Evolutionary conservation across 2,797 vertebrate genomes (phyloP), one percentile per base, ranked within the genome.

Genomic region (Knipowitschia caucasica): DNA sequence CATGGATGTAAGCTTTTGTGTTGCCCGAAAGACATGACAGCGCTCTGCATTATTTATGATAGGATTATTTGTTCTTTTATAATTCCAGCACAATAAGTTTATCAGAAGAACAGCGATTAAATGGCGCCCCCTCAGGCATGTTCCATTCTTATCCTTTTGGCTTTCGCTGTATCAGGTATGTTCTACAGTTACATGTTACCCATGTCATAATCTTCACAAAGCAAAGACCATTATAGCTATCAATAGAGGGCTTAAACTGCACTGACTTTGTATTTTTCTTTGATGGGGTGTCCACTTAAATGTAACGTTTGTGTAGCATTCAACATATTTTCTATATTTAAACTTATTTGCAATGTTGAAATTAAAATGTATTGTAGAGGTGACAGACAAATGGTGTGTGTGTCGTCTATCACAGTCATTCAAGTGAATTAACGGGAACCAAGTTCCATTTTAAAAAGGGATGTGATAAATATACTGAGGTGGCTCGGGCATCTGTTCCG

Each of bases 101-200:
- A 17, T 23, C 2, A 4, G 36, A 39, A 50, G 5, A 17, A 2
- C 4, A 17, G 15, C 15, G 44, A 46, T 46, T 46, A 52, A 14
- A 91, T 90, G 89, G 30, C 20, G 44, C 52, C 3, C 0, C 42
- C 64, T 42, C 61, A 5, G 36, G 56, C 40, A 34, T 43, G 26
- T n/a, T 1, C 62, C 20, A 26, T 74, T 53, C 56, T 88, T 56
- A 7, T 90, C 26, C 10, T 87, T 44, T 53, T 87, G 40, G 50
- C 14, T 10, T 25, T 68, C 8, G 58, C 50, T 9, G 2, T 65
- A 29, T 68, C 53, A 78, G 75, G 90, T 90, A 69, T 64, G 81
- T 67, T 45, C 17, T 23, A 33, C 4, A 23, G 9, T 34, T 23
- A 34, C 30, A 24, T 3, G 12, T 15, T 30, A 33, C 24, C 11